Evolutionary conservation across 30 jellyfish, hydroid and myxozoan genomes (phyloP), one percentile per base, ranked within the genome.

Genomic region (Sanderia malayensis): DNA sequence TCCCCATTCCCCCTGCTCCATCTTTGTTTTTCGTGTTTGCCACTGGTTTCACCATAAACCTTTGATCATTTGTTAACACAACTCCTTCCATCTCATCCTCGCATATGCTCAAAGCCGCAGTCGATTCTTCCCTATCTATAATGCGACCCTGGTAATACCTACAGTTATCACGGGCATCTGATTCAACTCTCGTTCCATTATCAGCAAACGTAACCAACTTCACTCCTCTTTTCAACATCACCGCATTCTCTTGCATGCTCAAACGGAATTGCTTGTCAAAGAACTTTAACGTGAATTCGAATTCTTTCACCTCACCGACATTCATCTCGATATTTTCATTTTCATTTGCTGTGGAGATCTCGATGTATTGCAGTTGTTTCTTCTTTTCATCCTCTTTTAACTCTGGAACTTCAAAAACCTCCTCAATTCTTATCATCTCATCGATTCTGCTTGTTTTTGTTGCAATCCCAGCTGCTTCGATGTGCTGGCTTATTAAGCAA

Each of bases 1-100:
- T n/a, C n/a, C n/a, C n/a, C n/a, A n/a, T n/a, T n/a, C n/a, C n/a
- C n/a, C n/a, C n/a, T n/a, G n/a, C n/a, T n/a, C n/a, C n/a, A n/a
- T n/a, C n/a, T n/a, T n/a, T n/a, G n/a, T n/a, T n/a, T n/a, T n/a
- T n/a, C n/a, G n/a, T n/a, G n/a, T n/a, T n/a, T n/a, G n/a, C n/a
- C 30, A 78, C 20, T 6, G 89, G 89, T 21, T 52, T 34, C 21
- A 78, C 30, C 44, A 78, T 19, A 27, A 46, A 44, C 8, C 68
- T 34, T 10, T 33, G 31, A 28, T 44, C 82, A 25, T 44, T 71
- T 33, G 61, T 25, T 30, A 26, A 24, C 2, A 78, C 41, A 26
- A 58, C 81, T 27, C 89, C 88, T 9, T 78, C 75, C 76, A 78
- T 10, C 24, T 71, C 76, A n/a, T 53, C 61, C 2, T 47, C 69